Percentiles rank a stretch among this genome's conserved stretches.
Conservation (phyloP, 2,797 vertebrate species). For the Myripristis murdjan region DNA sequence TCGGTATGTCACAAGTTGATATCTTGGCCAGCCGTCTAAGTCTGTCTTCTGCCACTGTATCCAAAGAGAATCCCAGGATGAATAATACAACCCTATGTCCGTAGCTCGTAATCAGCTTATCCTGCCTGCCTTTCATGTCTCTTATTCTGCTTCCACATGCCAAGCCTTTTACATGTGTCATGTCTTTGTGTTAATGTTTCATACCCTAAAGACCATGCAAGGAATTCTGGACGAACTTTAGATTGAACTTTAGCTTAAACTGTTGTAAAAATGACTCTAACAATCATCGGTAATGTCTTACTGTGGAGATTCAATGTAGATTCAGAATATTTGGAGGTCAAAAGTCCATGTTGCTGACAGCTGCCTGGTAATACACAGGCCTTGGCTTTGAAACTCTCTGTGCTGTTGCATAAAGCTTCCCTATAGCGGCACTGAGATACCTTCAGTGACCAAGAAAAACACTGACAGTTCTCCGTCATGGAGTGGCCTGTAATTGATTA, state of each 20-base stretch:
- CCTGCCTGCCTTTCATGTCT: conserved; percentile 45
- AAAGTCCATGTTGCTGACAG: no score
- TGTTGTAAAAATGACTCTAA: neutral
- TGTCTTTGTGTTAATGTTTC: conserved; percentile 34
- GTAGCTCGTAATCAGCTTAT: conserved; percentile 61
- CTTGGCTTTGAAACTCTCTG: no score
- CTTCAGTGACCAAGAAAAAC: no score
- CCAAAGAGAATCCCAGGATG: conserved; percentile 47
- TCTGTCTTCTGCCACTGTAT: conserved; percentile 33
- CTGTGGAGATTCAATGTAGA: neutral
- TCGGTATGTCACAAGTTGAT: conserved; percentile 77
- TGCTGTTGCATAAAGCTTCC: no score
- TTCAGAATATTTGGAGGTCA: neutral
- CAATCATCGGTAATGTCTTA: neutral
- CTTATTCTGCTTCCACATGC: conserved; percentile 44
- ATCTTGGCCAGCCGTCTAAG: conserved; percentile 48
- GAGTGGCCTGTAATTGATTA: no score
- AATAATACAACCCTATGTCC: conserved; percentile 39
- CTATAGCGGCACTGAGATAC: no score
- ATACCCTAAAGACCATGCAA: conserved; percentile 16
- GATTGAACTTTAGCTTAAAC: conserved; percentile 26
- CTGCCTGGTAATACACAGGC: no score
- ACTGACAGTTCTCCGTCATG: no score
- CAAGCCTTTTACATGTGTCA: conserved; percentile 13
- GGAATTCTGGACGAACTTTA: conserved; percentile 19